phyloP scores from a whole-genome alignment of 2,113 vertebrate species.

The Xenotilapia flavipinnis region DNA sequence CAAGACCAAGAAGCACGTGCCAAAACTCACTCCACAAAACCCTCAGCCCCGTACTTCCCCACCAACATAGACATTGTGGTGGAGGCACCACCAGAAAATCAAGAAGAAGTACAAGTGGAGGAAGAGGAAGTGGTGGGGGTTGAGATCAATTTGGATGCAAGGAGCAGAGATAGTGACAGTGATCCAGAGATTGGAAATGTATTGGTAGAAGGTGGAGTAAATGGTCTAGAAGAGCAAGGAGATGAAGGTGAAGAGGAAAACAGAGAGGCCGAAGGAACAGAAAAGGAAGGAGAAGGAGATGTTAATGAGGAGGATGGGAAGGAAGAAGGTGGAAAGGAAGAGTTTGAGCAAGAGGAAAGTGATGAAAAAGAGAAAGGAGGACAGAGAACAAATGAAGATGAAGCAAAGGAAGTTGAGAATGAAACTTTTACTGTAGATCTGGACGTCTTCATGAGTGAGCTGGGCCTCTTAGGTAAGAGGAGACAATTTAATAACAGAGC shows the following conservation, averaged over 20 bases:
- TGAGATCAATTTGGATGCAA: conserved; percentile 2
- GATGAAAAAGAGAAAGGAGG: neutral
- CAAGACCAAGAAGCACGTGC: conserved; percentile 80
- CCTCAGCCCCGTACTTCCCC: neutral
- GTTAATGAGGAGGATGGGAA: neutral
- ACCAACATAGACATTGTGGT: conserved; percentile 51
- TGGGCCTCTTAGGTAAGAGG: conserved; percentile 53
- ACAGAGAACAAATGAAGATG: neutral
- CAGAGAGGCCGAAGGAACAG: neutral
- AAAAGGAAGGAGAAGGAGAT: neutral
- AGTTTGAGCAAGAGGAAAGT: neutral
- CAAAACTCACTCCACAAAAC: conserved; percentile 3
- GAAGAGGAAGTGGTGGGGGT: neutral
- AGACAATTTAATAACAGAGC: neutral
- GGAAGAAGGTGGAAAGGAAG: neutral
- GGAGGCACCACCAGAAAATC: conserved; percentile 33
- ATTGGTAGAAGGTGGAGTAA: neutral
- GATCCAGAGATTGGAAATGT: conserved; percentile 18
- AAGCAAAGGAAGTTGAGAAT: neutral
- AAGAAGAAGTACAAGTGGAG: conserved; percentile 1
- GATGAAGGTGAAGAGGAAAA: neutral
- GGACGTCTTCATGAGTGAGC: conserved; percentile 45
- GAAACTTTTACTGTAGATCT: conserved; percentile 31
- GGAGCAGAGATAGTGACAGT: neutral
- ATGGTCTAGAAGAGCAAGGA: neutral